Evolutionary conservation across 2,888 invertebrate species (phyloP).

Genomic region (Stegophylla sp.): DNA sequence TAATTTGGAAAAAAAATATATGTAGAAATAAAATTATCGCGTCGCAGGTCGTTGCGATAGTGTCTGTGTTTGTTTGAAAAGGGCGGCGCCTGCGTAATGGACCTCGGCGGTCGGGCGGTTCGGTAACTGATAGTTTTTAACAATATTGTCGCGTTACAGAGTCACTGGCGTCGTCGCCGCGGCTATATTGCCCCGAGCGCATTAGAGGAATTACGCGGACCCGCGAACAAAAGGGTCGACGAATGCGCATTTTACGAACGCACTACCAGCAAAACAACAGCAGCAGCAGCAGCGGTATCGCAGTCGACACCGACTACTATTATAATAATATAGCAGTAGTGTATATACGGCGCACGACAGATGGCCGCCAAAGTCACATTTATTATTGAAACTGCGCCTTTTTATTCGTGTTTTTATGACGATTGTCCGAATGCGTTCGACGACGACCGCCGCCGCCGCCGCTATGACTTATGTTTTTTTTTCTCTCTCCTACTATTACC

Average conservation of each 20-base stretch:
- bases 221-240: slow-evolving; percentile 39
- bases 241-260: too few relatives aligned
- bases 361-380: slow-evolving; percentile 56
- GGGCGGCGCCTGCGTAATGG: slow-evolving; percentile 43
- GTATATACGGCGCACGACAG: slow-evolving; percentile 43
- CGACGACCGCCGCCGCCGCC: slow-evolving; percentile 13
- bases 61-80: too few relatives aligned
- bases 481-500: background rate
- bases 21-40: too few relatives aligned
- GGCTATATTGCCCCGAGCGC: slow-evolving; percentile 25
- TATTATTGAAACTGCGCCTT: slow-evolving; percentile 43
- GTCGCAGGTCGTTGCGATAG: too few relatives aligned
- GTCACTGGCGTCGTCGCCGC: background rate
- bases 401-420: slow-evolving; percentile 46
- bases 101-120: background rate
- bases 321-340: background rate
- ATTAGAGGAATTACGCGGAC: slow-evolving; percentile 43
- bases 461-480: slow-evolving; percentile 39
- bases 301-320: background rate
- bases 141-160: slow-evolving; percentile 30
- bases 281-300: background rate
- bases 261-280: too few relatives aligned
- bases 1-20: too few relatives aligned
- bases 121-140: slow-evolving; percentile 38
- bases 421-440: slow-evolving; percentile 37